Evolutionary conservation across 1,140 invertebrate genomes (phyloP).

Genomic region (Zaprionus inermis): DNA sequence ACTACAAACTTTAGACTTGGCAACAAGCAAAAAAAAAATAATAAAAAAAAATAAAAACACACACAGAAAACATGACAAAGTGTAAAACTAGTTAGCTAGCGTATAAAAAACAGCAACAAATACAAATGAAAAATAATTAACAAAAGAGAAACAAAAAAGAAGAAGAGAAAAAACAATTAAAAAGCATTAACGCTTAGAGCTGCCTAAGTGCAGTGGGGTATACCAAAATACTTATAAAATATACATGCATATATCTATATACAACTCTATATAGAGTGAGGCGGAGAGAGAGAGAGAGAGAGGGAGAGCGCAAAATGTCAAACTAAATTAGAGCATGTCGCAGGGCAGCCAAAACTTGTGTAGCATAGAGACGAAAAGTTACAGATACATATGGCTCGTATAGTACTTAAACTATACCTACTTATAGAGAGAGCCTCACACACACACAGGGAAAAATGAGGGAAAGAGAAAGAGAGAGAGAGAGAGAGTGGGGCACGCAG

Average conservation of each 20-base stretch:
- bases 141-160: conserved; percentile 39
- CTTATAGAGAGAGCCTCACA: conserved; percentile 12
- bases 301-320: conserved; percentile 9
- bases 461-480: too few relatives aligned
- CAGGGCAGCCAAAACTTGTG: conserved; percentile 51
- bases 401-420: conserved; percentile 29
- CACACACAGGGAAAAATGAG: too few relatives aligned
- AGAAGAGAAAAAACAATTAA: conserved; percentile 56
- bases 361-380: conserved; percentile 23
- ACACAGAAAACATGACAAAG: conserved; percentile 54
- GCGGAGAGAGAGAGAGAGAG: neutral
- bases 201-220: conserved; percentile 72
- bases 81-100: conserved; percentile 74
- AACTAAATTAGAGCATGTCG: conserved; percentile 48
- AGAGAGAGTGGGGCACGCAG: too few relatives aligned
- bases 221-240: conserved; percentile 31
- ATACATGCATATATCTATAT: conserved; percentile 31
- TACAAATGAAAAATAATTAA: conserved; percentile 38
- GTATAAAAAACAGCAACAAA: neutral
- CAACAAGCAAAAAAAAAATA: conserved; percentile 42
- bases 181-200: conserved; percentile 78
- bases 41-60: conserved; percentile 16
- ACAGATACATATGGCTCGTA: conserved; percentile 23
- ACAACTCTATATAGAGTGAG: conserved; percentile 27
- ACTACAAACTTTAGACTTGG: conserved; percentile 79